Evolutionary conservation across 2,797 vertebrate genomes (phyloP).

Genomic region (Dendrocincla fuliginosa): DNA sequence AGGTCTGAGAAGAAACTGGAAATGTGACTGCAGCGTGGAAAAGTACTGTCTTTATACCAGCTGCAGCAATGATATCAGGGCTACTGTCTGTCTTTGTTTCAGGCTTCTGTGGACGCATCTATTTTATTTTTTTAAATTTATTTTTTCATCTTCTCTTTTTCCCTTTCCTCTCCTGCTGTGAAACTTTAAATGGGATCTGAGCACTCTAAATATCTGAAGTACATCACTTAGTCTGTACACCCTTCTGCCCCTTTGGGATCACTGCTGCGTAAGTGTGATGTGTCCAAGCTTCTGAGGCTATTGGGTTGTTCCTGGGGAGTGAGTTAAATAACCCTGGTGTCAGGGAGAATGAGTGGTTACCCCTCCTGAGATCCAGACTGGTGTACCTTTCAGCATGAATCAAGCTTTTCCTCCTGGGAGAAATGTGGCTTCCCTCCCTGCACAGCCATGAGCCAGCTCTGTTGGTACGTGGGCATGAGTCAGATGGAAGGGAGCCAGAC

Average conservation of each 20-base stretch:
- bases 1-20: slow-evolving; percentile 33
- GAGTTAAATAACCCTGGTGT: background rate
- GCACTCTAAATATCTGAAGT: background rate
- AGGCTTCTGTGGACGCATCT: background rate
- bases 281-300: background rate
- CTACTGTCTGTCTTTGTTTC: background rate
- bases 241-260: background rate
- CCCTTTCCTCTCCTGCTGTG: background rate
- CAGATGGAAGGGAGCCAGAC: background rate
- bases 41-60: background rate
- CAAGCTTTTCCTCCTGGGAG: background rate
- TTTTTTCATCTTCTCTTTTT: background rate
- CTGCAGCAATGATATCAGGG: background rate
- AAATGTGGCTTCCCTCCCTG: background rate
- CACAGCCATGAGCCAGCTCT: background rate
- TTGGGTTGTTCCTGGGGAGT: background rate
- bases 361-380: background rate
- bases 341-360: background rate
- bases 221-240: background rate
- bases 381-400: background rate
- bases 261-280: background rate
- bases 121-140: background rate
- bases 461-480: background rate
- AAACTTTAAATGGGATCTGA: background rate
- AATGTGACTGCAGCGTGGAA: slow-evolving; percentile 21